Percentiles rank a stretch among this genome's conserved stretches.
These are phyloP conservation scores for Columba guinea DNA, from an alignment of 2,797 vertebrate genomes.

Conservation along the genomic window DNA sequence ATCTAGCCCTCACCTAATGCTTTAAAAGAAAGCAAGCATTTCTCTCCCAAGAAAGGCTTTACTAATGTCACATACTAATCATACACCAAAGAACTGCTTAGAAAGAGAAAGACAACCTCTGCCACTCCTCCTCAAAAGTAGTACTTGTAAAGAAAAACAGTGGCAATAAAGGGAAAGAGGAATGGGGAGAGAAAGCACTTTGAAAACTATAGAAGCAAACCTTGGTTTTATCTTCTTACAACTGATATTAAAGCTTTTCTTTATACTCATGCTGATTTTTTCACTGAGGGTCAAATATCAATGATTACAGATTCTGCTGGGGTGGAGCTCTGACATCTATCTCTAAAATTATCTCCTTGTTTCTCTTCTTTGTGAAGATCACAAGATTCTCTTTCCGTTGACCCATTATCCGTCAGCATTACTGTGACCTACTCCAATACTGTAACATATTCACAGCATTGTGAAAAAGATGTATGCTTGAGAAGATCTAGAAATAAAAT, in stretches of 20 bases:
- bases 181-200: background rate
- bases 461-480: background rate
- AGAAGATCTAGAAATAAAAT: background rate
- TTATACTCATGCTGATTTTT: background rate
- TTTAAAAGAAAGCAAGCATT: constrained; percentile 18
- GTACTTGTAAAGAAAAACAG: constrained; percentile 24
- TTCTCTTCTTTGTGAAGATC: constrained; percentile 14
- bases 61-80: constrained; percentile 79
- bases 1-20: constrained; percentile 1
- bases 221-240: constrained; percentile 16
- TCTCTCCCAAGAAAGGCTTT: background rate
- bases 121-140: background rate
- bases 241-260: background rate
- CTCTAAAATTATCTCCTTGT: constrained; percentile 7
- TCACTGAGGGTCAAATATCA: background rate
- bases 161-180: background rate
- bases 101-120: constrained; percentile 9
- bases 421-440: background rate
- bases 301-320: background rate
- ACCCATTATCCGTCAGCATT: background rate
- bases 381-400: background rate
- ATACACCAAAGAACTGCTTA: constrained; percentile 43
- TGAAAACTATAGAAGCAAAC: constrained; percentile 26
- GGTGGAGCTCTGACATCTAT: background rate
- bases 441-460: background rate